Percentiles rank a stretch among this genome's conserved stretches.
Evolutionary conservation across 2,888 invertebrate genomes (phyloP).

Genomic region (Agriopis aurantiaria): DNA sequence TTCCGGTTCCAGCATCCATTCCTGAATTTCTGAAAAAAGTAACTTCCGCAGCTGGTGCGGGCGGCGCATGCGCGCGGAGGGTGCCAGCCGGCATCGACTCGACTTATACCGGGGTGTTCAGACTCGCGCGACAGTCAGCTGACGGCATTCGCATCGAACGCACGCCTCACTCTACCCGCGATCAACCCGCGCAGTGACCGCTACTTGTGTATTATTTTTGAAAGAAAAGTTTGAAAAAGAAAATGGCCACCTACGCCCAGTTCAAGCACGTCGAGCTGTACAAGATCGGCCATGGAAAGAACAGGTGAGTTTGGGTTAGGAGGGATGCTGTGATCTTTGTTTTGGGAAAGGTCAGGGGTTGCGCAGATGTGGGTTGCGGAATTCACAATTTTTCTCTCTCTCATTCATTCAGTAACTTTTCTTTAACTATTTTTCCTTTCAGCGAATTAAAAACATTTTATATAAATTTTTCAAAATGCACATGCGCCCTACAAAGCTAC

Average conservation of each 20-base stretch:
- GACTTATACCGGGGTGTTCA: conserved; percentile 80
- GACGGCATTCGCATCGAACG: conserved; percentile 68
- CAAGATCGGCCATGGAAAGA: conserved; percentile 97
- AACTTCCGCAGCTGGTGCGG: conserved; percentile 51
- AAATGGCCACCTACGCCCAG: conserved; percentile 96
- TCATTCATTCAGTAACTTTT: background rate
- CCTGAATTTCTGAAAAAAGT: conserved; percentile 42
- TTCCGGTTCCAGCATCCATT: conserved; percentile 38
- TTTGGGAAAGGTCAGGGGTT: conserved; percentile 49
- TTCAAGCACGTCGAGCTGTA: conserved; percentile 97
- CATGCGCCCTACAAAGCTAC: conserved; percentile 7
- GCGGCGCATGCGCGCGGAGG: conserved; percentile 80
- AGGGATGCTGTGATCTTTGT: conserved; percentile 44
- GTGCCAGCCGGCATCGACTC: conserved; percentile 76
- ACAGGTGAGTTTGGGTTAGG: conserved; percentile 87
- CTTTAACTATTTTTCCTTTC: background rate
- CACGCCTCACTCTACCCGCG: conserved; percentile 57
- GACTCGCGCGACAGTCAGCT: conserved; percentile 85
- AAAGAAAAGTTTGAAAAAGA: conserved; percentile 57
- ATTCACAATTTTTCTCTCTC: conserved; percentile 30
- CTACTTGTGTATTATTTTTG: conserved; percentile 54
- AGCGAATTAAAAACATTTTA: background rate
- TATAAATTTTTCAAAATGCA: background rate
- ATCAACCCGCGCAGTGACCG: conserved; percentile 65
- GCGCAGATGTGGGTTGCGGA: conserved; percentile 62